phyloP scores from a whole-genome alignment of 2,797 vertebrate species.

The Megaceryle alcyon region DNA sequence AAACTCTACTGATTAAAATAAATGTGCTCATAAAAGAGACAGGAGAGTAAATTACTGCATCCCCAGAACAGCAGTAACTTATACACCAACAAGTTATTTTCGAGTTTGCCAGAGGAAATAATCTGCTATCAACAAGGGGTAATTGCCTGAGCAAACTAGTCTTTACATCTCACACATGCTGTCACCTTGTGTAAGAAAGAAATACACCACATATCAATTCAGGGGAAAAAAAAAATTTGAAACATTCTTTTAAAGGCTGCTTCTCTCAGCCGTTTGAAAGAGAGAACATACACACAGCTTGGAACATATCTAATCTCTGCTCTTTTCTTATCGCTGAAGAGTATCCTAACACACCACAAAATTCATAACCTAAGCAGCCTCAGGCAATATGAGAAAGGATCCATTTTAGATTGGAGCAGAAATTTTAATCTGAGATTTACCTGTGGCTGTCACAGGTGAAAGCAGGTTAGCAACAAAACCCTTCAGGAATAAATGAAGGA shows the following conservation, averaged over 20 bases:
- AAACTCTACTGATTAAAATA: slow-evolving; percentile 80
- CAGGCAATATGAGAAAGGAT: slow-evolving; percentile 63
- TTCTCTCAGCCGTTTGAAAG: slow-evolving; percentile 64
- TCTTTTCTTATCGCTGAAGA: slow-evolving; percentile 70
- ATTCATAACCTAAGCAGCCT: slow-evolving; percentile 67
- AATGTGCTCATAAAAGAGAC: slow-evolving; percentile 76
- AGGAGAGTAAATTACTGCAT: slow-evolving; percentile 76
- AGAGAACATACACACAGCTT: slow-evolving; percentile 50
- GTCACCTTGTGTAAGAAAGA: slow-evolving; percentile 76
- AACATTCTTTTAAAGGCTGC: slow-evolving; percentile 73
- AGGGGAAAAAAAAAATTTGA: neutral
- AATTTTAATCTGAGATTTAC: slow-evolving; percentile 75
- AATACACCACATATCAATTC: slow-evolving; percentile 73
- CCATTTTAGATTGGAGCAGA: slow-evolving; percentile 67
- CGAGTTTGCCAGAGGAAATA: slow-evolving; percentile 80
- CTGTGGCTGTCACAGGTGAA: slow-evolving; percentile 64
- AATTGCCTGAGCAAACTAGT: slow-evolving; percentile 81
- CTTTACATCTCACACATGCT: slow-evolving; percentile 76
- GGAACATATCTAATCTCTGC: slow-evolving; percentile 75
- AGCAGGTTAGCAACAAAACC: slow-evolving; percentile 25
- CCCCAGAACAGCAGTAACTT: slow-evolving; percentile 77
- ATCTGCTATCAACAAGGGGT: slow-evolving; percentile 80
- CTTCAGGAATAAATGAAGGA: slow-evolving; percentile 58
- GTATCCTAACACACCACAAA: slow-evolving; percentile 56
- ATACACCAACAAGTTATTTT: slow-evolving; percentile 80